These are phyloP conservation scores for Enteromius trimaculatus DNA, from an alignment of 2,797 vertebrate genomes.

Conservation along the genomic window DNA sequence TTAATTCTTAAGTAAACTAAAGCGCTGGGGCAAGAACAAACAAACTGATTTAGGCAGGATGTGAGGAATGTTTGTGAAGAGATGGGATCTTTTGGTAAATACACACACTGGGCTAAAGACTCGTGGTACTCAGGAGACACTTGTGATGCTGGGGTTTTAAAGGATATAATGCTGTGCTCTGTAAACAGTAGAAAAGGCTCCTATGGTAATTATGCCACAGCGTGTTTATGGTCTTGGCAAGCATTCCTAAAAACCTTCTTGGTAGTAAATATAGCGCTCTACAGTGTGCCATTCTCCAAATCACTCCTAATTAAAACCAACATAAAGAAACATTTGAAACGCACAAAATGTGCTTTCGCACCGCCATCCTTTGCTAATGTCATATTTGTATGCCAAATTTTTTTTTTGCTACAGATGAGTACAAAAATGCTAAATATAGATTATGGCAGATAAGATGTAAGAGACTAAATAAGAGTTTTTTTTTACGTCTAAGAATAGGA, in stretches of 20 bases:
- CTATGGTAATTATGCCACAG: constrained; percentile 17
- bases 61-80: constrained; percentile 49
- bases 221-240: constrained; percentile 54
- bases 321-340: constrained; percentile 10
- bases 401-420: background rate
- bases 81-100: constrained; percentile 49
- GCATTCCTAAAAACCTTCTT: constrained; percentile 61
- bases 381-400: background rate
- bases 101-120: constrained; percentile 43
- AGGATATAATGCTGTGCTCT: constrained; percentile 43
- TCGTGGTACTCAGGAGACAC: constrained; percentile 60
- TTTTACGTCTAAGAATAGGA: background rate
- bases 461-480: background rate
- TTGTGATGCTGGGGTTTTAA: constrained; percentile 66
- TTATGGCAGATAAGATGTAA: background rate
- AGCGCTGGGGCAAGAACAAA: constrained; percentile 62
- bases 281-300: constrained; percentile 14
- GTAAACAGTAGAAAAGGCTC: constrained; percentile 35
- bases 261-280: background rate
- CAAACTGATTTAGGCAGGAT: constrained; percentile 61
- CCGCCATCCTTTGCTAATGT: background rate
- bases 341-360: background rate
- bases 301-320: constrained; percentile 4
- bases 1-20: constrained; percentile 70
- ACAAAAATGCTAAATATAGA: background rate